These are phyloP conservation scores for Plecturocebus donacophilus DNA, from an alignment of 2,113 vertebrate genomes.

Conservation along the genomic window DNA sequence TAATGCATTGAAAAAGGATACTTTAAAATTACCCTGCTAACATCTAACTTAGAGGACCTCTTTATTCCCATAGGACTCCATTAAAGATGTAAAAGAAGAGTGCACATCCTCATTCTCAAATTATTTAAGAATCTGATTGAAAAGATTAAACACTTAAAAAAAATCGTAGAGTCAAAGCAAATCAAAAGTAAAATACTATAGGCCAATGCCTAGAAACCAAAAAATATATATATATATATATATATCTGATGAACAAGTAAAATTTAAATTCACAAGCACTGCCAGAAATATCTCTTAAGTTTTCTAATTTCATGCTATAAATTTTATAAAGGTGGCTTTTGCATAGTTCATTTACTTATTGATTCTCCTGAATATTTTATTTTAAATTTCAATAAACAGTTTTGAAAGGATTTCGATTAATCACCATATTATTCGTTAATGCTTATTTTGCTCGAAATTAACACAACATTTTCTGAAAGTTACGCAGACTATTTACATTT, in stretches of 20 bases:
- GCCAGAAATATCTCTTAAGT: background rate
- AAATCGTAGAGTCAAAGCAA: background rate
- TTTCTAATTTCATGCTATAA: background rate
- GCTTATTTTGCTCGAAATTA: background rate
- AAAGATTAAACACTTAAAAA: background rate
- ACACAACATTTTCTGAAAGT: background rate
- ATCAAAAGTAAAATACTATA: background rate
- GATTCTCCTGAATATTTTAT: background rate
- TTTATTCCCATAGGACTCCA: accelerated
- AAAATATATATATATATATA: no score
- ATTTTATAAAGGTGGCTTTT: background rate
- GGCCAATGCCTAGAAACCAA: background rate
- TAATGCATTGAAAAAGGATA: background rate
- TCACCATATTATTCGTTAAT: background rate
- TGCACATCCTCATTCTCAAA: background rate
- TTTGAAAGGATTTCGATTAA: background rate
- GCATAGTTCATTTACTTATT: background rate
- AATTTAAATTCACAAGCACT: background rate
- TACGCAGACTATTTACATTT: background rate
- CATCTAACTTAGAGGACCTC: accelerated
- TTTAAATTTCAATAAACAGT: background rate
- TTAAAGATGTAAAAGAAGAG: background rate
- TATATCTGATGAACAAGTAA: background rate
- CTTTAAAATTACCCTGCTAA: background rate
- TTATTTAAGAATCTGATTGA: background rate